Evolutionary conservation across 2,888 invertebrate genomes (phyloP).

Genomic region (Coleophora deauratella): DNA sequence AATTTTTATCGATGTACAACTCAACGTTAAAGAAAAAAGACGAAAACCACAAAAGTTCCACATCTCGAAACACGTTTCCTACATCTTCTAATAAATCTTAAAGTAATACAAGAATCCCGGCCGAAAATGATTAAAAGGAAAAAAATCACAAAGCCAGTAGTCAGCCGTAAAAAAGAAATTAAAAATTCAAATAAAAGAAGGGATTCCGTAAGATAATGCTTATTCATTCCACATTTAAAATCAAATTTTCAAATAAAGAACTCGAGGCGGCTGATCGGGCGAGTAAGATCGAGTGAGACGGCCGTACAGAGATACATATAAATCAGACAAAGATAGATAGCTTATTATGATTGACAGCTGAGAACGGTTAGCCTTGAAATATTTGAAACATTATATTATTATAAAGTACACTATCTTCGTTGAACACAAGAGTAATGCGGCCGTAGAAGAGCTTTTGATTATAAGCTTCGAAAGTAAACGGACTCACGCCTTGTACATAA

Average conservation of each 20-base stretch:
- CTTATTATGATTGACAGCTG: slow-evolving; percentile 75
- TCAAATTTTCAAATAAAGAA: slow-evolving; percentile 73
- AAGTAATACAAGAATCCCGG: slow-evolving; percentile 42
- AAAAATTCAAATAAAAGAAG: slow-evolving; percentile 70
- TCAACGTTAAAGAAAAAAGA: slow-evolving; percentile 21
- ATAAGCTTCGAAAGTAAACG: slow-evolving; percentile 10
- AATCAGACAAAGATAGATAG: slow-evolving; percentile 58
- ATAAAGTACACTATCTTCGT: slow-evolving; percentile 71
- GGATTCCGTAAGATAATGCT: slow-evolving; percentile 72
- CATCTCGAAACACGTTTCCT: slow-evolving; percentile 44
- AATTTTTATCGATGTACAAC: slow-evolving; percentile 14
- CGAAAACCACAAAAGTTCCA: no score
- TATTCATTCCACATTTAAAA: slow-evolving; percentile 75
- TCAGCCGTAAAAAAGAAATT: slow-evolving; percentile 63
- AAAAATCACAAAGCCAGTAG: slow-evolving; percentile 57
- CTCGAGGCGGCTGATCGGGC: slow-evolving; percentile 61
- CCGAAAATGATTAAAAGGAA: slow-evolving; percentile 47
- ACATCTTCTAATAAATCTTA: slow-evolving; percentile 60
- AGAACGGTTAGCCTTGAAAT: slow-evolving; percentile 75
- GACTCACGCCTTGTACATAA: slow-evolving; percentile 3
- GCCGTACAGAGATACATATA: slow-evolving; percentile 35
- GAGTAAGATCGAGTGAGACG: slow-evolving; percentile 44
- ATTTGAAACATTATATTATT: slow-evolving; percentile 75
- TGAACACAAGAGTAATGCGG: slow-evolving; percentile 52
- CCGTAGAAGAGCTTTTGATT: slow-evolving; percentile 29